phyloP scores from a whole-genome alignment of 2,888 invertebrate genomes.

The Trypoxylon attenuatum region DNA sequence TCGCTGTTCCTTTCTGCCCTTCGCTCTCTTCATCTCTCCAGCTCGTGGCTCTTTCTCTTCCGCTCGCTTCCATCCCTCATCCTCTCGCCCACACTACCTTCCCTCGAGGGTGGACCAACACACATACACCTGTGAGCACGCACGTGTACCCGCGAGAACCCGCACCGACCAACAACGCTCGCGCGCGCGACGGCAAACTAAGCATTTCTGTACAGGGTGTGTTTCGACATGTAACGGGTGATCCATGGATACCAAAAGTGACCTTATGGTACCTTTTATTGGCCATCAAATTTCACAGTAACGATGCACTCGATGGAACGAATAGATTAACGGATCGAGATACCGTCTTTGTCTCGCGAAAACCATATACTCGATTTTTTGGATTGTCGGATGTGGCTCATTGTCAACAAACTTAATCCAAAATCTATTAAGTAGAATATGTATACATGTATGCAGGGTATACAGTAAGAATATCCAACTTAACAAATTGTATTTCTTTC shows the following conservation, averaged over 20 bases:
- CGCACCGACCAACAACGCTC: too few relatives aligned
- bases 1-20: slow-evolving; percentile 26
- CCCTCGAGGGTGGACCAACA: slow-evolving; percentile 69
- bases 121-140: slow-evolving; percentile 47
- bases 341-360: too few relatives aligned
- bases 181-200: slow-evolving; percentile 66
- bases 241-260: slow-evolving; percentile 24
- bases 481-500: too few relatives aligned
- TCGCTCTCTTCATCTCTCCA: slow-evolving; percentile 17
- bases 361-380: too few relatives aligned
- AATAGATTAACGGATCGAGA: too few relatives aligned
- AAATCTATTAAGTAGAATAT: too few relatives aligned
- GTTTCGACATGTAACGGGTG: slow-evolving; percentile 72
- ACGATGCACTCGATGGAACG: too few relatives aligned
- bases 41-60: slow-evolving; percentile 21
- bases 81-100: slow-evolving; percentile 47
- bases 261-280: not conserved
- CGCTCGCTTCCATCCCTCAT: slow-evolving; percentile 54
- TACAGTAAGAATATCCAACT: too few relatives aligned
- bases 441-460: too few relatives aligned
- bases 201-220: slow-evolving; percentile 72
- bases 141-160: slow-evolving; percentile 37
- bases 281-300: too few relatives aligned
- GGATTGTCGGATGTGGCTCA: too few relatives aligned
- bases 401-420: too few relatives aligned